Conservation (phyloP, 2,888 invertebrate genomes). For the Alsophila aescularia region DNA sequence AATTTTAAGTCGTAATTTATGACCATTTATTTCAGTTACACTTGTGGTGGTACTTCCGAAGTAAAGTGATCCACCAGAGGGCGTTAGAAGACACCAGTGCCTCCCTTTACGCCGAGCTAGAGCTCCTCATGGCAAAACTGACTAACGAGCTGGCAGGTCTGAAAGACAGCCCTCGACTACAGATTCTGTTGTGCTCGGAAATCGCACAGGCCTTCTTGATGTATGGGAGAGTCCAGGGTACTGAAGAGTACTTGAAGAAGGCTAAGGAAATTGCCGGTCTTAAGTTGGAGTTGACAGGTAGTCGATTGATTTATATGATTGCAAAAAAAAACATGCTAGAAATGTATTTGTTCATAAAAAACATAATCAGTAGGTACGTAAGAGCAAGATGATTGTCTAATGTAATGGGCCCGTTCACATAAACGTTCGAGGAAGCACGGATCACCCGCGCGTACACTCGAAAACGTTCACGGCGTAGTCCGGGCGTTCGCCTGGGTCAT, state of each 20-base stretch:
- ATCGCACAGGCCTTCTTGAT: slow-evolving; percentile 88
- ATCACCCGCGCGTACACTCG: no score
- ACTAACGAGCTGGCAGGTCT: slow-evolving; percentile 66
- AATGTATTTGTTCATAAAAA: no score
- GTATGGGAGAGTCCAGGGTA: slow-evolving; percentile 89
- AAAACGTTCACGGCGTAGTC: no score
- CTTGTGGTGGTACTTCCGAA: slow-evolving; percentile 90
- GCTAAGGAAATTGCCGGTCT: slow-evolving; percentile 87
- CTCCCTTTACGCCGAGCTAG: slow-evolving; percentile 85
- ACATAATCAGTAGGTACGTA: no score
- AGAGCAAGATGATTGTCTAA: no score
- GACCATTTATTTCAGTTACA: slow-evolving; percentile 52
- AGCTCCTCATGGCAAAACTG: slow-evolving; percentile 74
- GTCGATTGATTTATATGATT: no score
- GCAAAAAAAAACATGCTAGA: no score
- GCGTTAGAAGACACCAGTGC: slow-evolving; percentile 90
- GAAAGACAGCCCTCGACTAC: slow-evolving; percentile 59
- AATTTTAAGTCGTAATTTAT: no score
- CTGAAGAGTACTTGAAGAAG: slow-evolving; percentile 87
- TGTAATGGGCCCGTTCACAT: no score
- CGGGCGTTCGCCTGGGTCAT: no score
- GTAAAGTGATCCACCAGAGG: slow-evolving; percentile 89
- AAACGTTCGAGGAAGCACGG: no score
- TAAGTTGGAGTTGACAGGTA: slow-evolving; percentile 88
- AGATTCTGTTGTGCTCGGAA: slow-evolving; percentile 77